phyloP scores from a whole-genome alignment of 2,888 invertebrate genomes.

The Griposia aprilina region DNA sequence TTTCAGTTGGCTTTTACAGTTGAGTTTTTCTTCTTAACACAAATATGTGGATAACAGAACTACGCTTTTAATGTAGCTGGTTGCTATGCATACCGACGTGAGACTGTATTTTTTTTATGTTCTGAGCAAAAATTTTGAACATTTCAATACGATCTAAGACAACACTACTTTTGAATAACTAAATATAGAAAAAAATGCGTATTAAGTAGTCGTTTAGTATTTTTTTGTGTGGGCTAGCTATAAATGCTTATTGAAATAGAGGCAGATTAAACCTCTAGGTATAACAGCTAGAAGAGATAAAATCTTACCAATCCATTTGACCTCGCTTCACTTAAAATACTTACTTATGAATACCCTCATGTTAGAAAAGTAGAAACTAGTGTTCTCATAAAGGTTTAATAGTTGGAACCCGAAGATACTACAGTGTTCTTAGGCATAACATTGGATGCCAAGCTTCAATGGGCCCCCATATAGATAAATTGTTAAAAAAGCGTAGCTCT shows the following conservation, averaged over 20 bases:
- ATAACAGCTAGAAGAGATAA: neutral
- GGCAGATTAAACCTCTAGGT: neutral
- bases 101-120: slow-evolving; percentile 4
- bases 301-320: neutral
- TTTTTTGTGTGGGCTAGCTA: neutral
- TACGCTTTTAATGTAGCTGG: slow-evolving; percentile 24
- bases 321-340: neutral
- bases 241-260: neutral
- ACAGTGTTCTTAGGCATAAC: too few species aligned
- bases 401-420: too few species aligned
- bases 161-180: neutral
- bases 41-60: slow-evolving; percentile 17
- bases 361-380: too few species aligned
- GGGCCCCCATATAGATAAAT: too few species aligned
- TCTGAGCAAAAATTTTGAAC: neutral
- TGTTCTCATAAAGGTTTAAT: too few species aligned
- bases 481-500: too few species aligned
- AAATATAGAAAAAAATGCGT: neutral
- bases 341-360: neutral
- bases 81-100: neutral
- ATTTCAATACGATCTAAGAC: neutral
- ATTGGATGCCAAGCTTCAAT: too few species aligned
- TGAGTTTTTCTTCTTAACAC: slow-evolving; percentile 15
- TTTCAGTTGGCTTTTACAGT: slow-evolving; percentile 23
- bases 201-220: neutral